Evolutionary conservation across 2,888 invertebrate genomes (phyloP).

Genomic region (Mesorhabditis belari): DNA sequence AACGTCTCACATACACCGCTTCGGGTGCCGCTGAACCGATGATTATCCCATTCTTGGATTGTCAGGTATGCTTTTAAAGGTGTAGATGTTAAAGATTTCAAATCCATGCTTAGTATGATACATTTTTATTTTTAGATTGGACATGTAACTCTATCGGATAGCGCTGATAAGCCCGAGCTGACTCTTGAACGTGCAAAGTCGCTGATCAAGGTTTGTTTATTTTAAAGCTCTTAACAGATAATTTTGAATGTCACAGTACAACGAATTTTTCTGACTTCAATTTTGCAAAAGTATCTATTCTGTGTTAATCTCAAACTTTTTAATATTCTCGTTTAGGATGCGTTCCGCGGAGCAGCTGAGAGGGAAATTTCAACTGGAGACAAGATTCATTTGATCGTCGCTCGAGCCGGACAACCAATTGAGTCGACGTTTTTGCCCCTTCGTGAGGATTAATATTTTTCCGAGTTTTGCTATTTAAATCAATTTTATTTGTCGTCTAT

Average conservation of each 20-base stretch:
- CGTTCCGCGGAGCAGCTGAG: constrained; percentile 93
- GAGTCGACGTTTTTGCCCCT: constrained; percentile 31
- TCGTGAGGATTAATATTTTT: constrained; percentile 40
- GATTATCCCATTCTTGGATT: constrained; percentile 88
- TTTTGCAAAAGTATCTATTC: neutral
- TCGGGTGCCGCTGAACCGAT: constrained; percentile 75
- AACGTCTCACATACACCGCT: constrained; percentile 74
- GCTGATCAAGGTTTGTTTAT: constrained; percentile 62
- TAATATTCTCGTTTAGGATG: constrained; percentile 64
- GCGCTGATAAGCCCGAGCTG: constrained; percentile 60
- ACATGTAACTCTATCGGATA: constrained; percentile 74
- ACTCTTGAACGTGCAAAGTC: constrained; percentile 74
- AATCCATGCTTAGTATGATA: neutral
- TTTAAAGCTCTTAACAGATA: too few species aligned
- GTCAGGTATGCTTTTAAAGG: constrained; percentile 65
- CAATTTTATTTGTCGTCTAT: too few species aligned
- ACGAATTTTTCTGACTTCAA: neutral
- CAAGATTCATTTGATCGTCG: constrained; percentile 41
- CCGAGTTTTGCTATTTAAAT: neutral
- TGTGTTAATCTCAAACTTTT: neutral
- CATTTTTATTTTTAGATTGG: constrained; percentile 64
- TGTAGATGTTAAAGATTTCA: too few species aligned
- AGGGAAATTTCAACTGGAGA: constrained; percentile 85
- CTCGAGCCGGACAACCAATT: constrained; percentile 43
- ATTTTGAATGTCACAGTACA: too few species aligned